Conservation (phyloP, 23 tunicate genomes). For the Aplidium turbinatum region DNA sequence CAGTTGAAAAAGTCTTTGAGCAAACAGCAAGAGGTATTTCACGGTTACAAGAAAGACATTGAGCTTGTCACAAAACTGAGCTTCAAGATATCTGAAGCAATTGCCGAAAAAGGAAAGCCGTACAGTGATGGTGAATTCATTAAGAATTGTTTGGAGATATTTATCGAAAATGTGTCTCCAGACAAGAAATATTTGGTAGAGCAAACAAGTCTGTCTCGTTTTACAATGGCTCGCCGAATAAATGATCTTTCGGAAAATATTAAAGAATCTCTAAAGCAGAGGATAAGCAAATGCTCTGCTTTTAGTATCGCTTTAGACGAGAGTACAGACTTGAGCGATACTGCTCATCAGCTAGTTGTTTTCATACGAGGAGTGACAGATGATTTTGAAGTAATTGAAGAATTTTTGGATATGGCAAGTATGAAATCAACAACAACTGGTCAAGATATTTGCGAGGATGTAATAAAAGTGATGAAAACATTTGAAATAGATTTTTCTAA, state of each 20-base stretch:
- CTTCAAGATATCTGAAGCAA: constrained; percentile 21
- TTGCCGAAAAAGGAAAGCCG: constrained; percentile 27
- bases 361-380: constrained; percentile 19
- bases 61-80: constrained; percentile 22
- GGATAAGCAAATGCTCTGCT: constrained; percentile 8
- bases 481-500: constrained; percentile 18
- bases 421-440: constrained; percentile 48
- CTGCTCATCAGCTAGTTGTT: constrained; percentile 27
- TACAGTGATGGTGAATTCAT: constrained; percentile 30
- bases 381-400: constrained; percentile 36
- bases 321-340: constrained; percentile 10
- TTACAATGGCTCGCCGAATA: constrained; percentile 21
- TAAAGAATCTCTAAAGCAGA: constrained; percentile 21
- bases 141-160: constrained; percentile 26
- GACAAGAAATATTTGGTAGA: constrained; percentile 24
- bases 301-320: constrained; percentile 28
- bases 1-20: too few relatives aligned
- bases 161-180: constrained; percentile 22
- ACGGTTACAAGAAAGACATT: constrained; percentile 33
- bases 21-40: too few relatives aligned
- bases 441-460: constrained; percentile 5
- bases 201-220: constrained; percentile 30
- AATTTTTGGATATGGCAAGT: constrained; percentile 44
- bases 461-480: constrained; percentile 12
- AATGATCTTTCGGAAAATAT: constrained; percentile 7